Evolutionary conservation across 1,140 invertebrate genomes (phyloP), one percentile per base, ranked within the genome.

Genomic region (Tigriopus japonicus): DNA sequence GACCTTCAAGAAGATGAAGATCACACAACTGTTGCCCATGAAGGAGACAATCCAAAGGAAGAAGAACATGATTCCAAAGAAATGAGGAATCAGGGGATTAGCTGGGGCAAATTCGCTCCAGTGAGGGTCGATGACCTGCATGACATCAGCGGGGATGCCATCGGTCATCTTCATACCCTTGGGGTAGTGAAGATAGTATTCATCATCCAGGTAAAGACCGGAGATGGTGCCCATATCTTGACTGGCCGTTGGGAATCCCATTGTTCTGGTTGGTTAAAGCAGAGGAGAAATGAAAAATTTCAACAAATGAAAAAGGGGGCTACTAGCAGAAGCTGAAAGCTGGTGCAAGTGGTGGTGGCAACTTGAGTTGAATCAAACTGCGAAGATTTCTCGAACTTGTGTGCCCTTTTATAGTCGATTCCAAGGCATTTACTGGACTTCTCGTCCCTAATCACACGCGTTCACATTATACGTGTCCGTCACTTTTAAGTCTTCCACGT

Each of bases 21-120:
- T 75, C 40, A 91, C 87, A 74, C 88, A 80, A 35, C 83, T 80
- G 68, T 92, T 92, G 62, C 88, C 88, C 55, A 72, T 59, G n/a
- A 84, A 68, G 1, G 82, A 80, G 63, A 86, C 71, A 21, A 82
- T 69, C 15, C 84, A 85, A 56, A 88, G 76, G 56, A 81, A 77
- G 28, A 88, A 78, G 0, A 84, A 85, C 7, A 87, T 76, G 19
- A 86, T 74, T 41, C 77, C 80, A 67, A 88, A 84, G n/a, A 86
- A 74, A 49, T 76, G 79, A 67, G 88, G 84, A 84, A 85, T 87
- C 28, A 86, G 66, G 14, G 82, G 82, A 69, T 85, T 82, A 73
- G 86, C 71, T 21, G 58, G 58, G 5, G 58, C 17, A 9, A 52
- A 59, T 28, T 59, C 40, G 17, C 24, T 28, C 58, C 58, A 59